These are phyloP conservation scores for Microctenopoma steveboyesi DNA, from an alignment of 2,797 vertebrate genomes.

Conservation along the genomic window DNA sequence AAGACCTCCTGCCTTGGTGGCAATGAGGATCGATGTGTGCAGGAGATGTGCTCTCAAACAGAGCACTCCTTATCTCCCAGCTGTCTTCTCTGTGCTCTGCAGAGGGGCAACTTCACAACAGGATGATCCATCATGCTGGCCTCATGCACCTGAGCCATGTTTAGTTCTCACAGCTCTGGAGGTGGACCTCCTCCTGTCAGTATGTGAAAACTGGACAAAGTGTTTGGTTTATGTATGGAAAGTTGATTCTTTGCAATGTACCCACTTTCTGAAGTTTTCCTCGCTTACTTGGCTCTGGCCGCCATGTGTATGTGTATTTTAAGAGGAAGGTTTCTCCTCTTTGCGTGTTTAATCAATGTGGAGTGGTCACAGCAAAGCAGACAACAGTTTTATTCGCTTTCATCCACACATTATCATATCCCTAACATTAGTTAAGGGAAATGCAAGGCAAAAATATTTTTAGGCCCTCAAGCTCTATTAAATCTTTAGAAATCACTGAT, in stretches of 20 bases:
- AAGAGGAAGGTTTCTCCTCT: background rate
- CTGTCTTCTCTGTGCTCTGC: constrained; percentile 75
- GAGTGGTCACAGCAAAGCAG: constrained; percentile 10
- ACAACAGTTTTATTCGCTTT: constrained; percentile 10
- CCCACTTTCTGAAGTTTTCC: constrained; percentile 28
- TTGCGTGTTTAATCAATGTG: constrained; percentile 1
- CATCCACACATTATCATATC: constrained; percentile 28
- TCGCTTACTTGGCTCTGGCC: background rate
- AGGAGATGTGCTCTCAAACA: constrained; percentile 74
- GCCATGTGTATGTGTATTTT: background rate
- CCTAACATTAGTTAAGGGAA: constrained; percentile 29
- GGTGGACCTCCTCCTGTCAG: constrained; percentile 48
- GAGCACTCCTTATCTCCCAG: constrained; percentile 52
- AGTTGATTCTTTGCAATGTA: constrained; percentile 36
- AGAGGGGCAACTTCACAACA: constrained; percentile 71
- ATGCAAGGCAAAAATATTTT: constrained; percentile 30
- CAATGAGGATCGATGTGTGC: constrained; percentile 74
- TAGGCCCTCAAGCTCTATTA: constrained; percentile 55
- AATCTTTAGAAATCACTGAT: constrained; percentile 69
- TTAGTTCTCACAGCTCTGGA: constrained; percentile 54
- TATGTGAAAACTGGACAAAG: constrained; percentile 40
- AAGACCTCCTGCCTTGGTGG: constrained; percentile 79
- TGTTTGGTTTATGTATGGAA: constrained; percentile 31
- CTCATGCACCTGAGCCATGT: constrained; percentile 75
- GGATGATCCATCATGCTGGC: constrained; percentile 77